Percentiles rank a stretch among this genome's conserved stretches.
Evolutionary conservation across 2,113 vertebrate species (phyloP).

Genomic region (Diphyllodes magnificus): DNA sequence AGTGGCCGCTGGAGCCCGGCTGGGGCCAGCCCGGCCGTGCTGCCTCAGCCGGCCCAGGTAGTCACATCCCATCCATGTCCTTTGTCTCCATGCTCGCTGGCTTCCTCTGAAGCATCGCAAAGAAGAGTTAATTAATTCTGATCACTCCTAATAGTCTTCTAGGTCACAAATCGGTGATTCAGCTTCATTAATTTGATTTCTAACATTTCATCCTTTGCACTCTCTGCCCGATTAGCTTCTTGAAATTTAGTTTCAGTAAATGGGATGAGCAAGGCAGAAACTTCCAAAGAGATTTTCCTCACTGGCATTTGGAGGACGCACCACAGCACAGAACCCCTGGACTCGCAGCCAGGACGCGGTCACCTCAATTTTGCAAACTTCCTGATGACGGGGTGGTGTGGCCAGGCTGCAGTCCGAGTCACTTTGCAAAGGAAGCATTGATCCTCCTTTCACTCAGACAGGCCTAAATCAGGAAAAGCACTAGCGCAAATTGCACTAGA

Average conservation of each 20-base stretch:
- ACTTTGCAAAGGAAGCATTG: background rate
- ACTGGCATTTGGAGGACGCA: slow-evolving; percentile 7
- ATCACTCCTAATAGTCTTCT: slow-evolving; percentile 64
- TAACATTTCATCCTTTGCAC: slow-evolving; percentile 69
- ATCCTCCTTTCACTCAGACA: background rate
- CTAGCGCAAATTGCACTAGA: background rate
- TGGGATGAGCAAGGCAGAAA: slow-evolving; percentile 66
- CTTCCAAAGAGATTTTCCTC: slow-evolving; percentile 70
- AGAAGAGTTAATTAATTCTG: slow-evolving; percentile 67
- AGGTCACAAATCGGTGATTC: slow-evolving; percentile 67
- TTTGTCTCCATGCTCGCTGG: background rate
- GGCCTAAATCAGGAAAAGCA: background rate
- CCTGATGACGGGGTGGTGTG: background rate
- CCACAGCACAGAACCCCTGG: background rate
- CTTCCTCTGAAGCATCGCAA: slow-evolving; percentile 23
- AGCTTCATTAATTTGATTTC: slow-evolving; percentile 70
- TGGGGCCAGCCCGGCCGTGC: background rate
- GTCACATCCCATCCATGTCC: slow-evolving; percentile 38
- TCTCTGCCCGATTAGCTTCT: slow-evolving; percentile 71
- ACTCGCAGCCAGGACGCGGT: background rate
- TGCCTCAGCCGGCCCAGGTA: background rate
- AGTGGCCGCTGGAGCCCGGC: background rate
- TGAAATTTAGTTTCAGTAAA: slow-evolving; percentile 69
- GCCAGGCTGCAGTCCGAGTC: background rate
- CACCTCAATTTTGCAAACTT: background rate